Evolutionary conservation across 2,797 vertebrate genomes (phyloP), one percentile per base, ranked within the genome.

Genomic region (Jordanella pulchra): DNA sequence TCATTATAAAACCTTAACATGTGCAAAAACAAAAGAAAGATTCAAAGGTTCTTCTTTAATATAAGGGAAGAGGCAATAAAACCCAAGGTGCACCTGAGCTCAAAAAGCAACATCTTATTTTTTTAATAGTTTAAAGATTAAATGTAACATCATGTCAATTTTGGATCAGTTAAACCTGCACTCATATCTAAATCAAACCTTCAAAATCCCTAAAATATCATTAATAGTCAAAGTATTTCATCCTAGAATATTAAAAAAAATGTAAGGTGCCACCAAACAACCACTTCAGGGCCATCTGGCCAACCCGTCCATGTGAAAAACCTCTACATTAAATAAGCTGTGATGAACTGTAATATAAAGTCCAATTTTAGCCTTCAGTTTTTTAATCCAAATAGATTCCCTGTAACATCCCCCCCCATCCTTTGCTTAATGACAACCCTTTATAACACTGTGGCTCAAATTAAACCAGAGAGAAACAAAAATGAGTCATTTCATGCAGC

Each of bases 351-450:
- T 72, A 5, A 78, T 55, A 81, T 78, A 67, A 78, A 65, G 73
- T 76, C 63, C 64, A 81, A 82, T 76, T 79, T 77, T 67, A 80
- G 67, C 76, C 79, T 65, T 83, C 53, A n/a, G 61, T 54, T 65
- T 78, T 80, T 74, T 75, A 30, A 81, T 51, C 84, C 76, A 85
- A 81, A 87, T 51, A 71, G 61, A 21, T 73, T 58, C 60, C 69
- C 75, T 51, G 60, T 71, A 69, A 75, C 69, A 44, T 68, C 76
- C 55, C 63, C n/a, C 35, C 23, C 25, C 51, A 65, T 35, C 63
- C 69, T 69, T 73, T 69, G 71, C 76, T 72, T 87, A 86, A 88
- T 89, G 81, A 87, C 84, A 87, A 89, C 82, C 86, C 81, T 84
- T 69, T 30, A 76, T 72, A 83, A 78, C 69, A 74, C 79, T 55